Base-by-base conservation (phyloP, 2,113 vertebrate genomes). In the Eupsittula cactorum region DNA sequence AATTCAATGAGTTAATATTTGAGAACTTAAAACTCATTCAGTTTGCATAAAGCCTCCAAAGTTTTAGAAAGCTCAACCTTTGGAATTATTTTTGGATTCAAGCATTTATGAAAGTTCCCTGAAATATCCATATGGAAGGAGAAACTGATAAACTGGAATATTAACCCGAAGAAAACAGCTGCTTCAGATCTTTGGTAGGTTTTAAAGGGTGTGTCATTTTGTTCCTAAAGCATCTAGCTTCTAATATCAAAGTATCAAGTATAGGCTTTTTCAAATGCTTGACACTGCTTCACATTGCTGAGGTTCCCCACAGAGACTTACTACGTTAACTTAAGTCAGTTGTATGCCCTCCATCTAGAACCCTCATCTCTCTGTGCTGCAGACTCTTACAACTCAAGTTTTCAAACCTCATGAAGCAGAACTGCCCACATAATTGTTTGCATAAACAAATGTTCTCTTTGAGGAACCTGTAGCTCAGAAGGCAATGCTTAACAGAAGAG, bases 1-100 rank as follows among this genome's bases (percentile, higher is more conserved):
- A 49, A 80, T 73, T 92, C 83, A 86, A 35, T 82, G 73, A 95
- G 63, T 75, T 95, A 90, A 53, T 90, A 90, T 91, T 90, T 47
- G 23, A 93, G 82, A 92, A 88, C 23, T 18, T 77, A 69, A 63
- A 92, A 77, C 33, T 76, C 78, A 86, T 69, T 73, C 55, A 28
- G 35, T 83, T 50, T 95, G 24, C 4, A 4, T 82, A 82, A 94
- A 93, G 21, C 24, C 42, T 91, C 44, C 42, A 64, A 11, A 52
- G 82, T 80, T 82, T 63, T 20, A 29, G 47, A 91, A 77, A 75
- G 29, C 44, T 84, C 62, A 39, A 68, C 19, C 90, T 10, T 1
- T 60, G n/a, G 57, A 85, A 73, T 82, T 71, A n/a, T 87, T 96
- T 88, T 78, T 62, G 49, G 46, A 79, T 67, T 69, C 4, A 28